Evolutionary conservation across 2,113 vertebrate species (phyloP).

Genomic region (Cardinalis cardinalis): DNA sequence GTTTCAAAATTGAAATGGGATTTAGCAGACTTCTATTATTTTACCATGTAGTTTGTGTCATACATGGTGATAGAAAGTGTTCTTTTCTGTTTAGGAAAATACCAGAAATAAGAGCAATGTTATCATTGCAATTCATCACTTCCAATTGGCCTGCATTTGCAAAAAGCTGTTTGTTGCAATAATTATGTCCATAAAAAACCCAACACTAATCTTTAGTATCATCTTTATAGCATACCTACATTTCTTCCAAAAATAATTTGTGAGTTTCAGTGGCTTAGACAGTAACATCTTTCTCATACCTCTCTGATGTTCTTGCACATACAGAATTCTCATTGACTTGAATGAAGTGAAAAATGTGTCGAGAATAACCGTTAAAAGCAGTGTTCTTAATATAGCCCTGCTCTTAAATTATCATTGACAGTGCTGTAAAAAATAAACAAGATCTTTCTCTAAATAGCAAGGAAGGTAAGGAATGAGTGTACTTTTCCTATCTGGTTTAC

Average conservation of each 20-base stretch:
- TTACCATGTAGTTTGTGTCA: not conserved
- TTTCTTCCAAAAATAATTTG: not conserved
- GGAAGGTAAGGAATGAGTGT: not conserved
- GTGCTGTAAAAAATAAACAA: not conserved
- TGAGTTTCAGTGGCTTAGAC: not conserved
- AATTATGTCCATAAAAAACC: not conserved
- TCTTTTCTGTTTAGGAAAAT: not conserved
- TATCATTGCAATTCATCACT: not conserved
- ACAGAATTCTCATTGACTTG: not conserved
- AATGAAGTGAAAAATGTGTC: not conserved
- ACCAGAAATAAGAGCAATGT: not conserved
- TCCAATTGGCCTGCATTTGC: not conserved
- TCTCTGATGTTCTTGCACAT: not conserved
- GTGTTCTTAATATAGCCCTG: not conserved
- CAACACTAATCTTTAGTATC: not conserved
- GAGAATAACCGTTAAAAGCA: not conserved
- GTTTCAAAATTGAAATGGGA: not conserved
- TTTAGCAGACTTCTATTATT: not conserved
- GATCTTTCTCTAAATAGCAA: not conserved
- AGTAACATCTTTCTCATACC: not conserved
- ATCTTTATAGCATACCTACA: not conserved
- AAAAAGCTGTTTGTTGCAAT: not conserved
- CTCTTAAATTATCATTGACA: not conserved
- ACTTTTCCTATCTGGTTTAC: not conserved
- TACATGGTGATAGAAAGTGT: not conserved